Evolutionary conservation across 2,797 vertebrate genomes (phyloP).

Genomic region (Amblyraja radiata): DNA sequence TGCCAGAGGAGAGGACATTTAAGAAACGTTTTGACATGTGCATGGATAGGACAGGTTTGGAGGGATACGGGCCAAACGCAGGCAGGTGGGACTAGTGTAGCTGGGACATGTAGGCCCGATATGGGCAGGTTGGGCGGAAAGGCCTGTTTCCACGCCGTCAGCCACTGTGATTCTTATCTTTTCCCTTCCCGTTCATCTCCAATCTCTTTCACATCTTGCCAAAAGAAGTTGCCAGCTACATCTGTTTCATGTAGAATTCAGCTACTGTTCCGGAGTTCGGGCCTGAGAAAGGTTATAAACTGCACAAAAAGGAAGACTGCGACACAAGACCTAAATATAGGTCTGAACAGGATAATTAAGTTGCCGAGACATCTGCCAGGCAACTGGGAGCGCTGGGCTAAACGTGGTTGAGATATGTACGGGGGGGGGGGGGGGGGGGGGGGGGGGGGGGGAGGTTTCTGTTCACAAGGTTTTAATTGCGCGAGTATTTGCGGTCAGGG

Average conservation of each 20-base stretch:
- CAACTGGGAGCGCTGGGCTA: neutral
- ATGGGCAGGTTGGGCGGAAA: too few relatives aligned
- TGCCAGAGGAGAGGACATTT: too few relatives aligned
- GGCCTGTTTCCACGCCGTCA: too few relatives aligned
- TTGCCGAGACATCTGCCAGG: constrained; percentile 13
- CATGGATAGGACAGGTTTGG: too few relatives aligned
- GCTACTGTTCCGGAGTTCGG: constrained; percentile 3
- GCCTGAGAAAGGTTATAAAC: constrained; percentile 26
- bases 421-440: too few relatives aligned
- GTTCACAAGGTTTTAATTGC: neutral
- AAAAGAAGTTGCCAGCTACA: neutral
- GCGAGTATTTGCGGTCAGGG: neutral
- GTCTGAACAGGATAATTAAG: neutral
- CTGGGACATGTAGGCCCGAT: too few relatives aligned
- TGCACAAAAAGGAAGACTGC: neutral
- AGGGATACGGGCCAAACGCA: too few relatives aligned
- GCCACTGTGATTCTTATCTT: too few relatives aligned
- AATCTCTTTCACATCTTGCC: neutral
- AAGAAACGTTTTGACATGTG: too few relatives aligned
- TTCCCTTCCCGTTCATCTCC: neutral
- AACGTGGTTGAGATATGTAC: neutral
- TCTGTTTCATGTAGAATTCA: constrained; percentile 24
- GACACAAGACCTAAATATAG: constrained; percentile 13
- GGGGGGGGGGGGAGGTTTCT: neutral
- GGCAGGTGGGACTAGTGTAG: too few relatives aligned